Base-by-base conservation (phyloP, 2,888 invertebrate species). In the Ormia ochracea region DNA sequence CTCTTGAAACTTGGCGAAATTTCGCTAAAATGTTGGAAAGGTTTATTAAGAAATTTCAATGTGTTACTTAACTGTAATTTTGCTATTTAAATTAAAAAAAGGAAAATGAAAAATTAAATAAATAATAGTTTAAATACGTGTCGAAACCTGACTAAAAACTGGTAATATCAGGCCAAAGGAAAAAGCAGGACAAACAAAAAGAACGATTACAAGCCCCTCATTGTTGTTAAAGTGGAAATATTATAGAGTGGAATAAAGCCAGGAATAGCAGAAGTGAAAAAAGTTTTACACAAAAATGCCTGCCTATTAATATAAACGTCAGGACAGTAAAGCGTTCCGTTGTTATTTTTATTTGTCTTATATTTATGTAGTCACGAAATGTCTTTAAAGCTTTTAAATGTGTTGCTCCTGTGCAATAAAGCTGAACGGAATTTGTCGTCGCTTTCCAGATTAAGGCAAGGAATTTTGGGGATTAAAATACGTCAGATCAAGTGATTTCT, bases 301-400 rank as follows among this genome's bases (percentile, higher is more conserved):
- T 66, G 61, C 50, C 33, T 54, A 77, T 70, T 77, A 77, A 65
- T 56, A 63, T 58, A 65, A 65, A 77, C 33, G 58, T 52, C 50
- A 45, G 33, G 41, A 26, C 21, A 14, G 31, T 59, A 17, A n/a
- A 10, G 58, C 38, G 38, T 50, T 17, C 6, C 41, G 58, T 38
- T 58, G 38, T 12, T 70, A 58, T 38, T 70, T 78, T 56, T 58
- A 59, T 78, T 78, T 74, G 74, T n/a, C 58, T 59, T 36, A 23
- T 70, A 75, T 75, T 79, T 69, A 79, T 79, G 79, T 54, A 52
- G 63, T 75, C 79, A 79, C 79, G 79, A 70, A 79, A 79, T 70
- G 70, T 65, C 38, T 74, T 74, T 69, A 36, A 54, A 26, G 0
- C 23, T 31, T n/a, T 10, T 7, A 19, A 33, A 52, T 26, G 45